Percentiles rank a stretch among this genome's conserved stretches.
These are phyloP conservation scores for Dallia pectoralis DNA, from an alignment of 2,797 vertebrate genomes.

Conservation along the genomic window DNA sequence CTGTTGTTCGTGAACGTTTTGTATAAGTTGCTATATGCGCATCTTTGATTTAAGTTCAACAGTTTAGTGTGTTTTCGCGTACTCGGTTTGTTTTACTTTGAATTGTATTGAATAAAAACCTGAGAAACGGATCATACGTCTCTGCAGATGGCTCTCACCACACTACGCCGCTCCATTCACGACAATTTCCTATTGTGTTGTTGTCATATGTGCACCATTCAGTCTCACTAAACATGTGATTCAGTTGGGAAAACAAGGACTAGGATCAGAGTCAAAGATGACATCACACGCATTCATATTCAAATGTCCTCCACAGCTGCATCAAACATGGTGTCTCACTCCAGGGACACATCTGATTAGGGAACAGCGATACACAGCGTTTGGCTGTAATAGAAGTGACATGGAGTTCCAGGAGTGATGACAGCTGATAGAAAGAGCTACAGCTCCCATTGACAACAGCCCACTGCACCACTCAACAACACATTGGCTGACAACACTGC, in stretches of 20 bases:
- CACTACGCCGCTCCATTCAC: too few species aligned
- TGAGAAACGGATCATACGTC: too few species aligned
- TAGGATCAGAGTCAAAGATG: not conserved
- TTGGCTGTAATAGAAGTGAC: not conserved
- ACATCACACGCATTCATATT: not conserved
- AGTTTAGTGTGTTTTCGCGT: too few species aligned
- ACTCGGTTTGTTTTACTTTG: too few species aligned
- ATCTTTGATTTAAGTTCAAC: too few species aligned
- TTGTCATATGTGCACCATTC: not conserved
- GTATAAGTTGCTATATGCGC: too few species aligned
- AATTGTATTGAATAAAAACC: too few species aligned
- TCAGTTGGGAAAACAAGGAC: not conserved
- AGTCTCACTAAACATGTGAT: not conserved
- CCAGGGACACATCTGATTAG: not conserved
- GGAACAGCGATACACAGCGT: not conserved
- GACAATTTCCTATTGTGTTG: not conserved
- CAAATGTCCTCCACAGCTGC: not conserved
- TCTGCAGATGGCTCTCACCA: too few species aligned
- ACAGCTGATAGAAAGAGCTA: conserved; percentile 69
- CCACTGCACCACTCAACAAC: conserved; percentile 36
- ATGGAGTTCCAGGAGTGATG: conserved; percentile 51
- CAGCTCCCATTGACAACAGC: conserved; percentile 42
- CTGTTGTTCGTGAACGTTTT: too few species aligned
- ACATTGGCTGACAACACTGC: conserved; percentile 26
- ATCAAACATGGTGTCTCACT: not conserved